phyloP scores from a whole-genome alignment of 2,113 vertebrate genomes.

The Silurus glanis region DNA sequence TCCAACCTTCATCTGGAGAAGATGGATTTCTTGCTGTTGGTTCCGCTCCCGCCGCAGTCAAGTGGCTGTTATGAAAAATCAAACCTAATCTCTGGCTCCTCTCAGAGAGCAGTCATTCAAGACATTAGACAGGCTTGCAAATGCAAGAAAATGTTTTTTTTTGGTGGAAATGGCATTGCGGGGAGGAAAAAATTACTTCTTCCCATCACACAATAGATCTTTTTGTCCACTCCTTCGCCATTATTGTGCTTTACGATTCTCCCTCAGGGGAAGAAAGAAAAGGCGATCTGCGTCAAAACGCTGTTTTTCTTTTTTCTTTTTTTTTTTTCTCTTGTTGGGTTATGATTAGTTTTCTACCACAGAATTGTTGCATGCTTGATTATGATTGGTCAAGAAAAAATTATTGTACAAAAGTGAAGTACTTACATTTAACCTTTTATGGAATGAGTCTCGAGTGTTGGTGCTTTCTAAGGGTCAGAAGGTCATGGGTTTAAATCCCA shows the following conservation, averaged over 20 bases:
- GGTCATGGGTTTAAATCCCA: background rate
- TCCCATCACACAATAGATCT: conserved; percentile 44
- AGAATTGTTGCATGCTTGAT: background rate
- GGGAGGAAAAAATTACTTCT: conserved; percentile 37
- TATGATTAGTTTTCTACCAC: background rate
- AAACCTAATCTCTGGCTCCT: conserved; percentile 59
- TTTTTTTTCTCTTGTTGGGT: background rate
- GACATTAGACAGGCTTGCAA: conserved; percentile 52
- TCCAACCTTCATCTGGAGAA: conserved; percentile 32
- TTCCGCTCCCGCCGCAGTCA: conserved; percentile 64
- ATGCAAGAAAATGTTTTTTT: conserved; percentile 50
- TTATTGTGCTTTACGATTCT: conserved; percentile 23
- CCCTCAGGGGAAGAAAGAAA: conserved; percentile 18
- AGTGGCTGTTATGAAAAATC: conserved; percentile 65
- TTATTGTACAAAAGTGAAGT: too few species aligned
- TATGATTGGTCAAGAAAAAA: background rate
- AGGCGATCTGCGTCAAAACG: background rate
- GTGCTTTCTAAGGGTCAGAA: background rate
- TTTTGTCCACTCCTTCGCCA: conserved; percentile 27
- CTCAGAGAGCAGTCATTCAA: conserved; percentile 67
- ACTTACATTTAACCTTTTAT: background rate
- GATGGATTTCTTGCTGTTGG: conserved; percentile 65
- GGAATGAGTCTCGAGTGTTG: background rate
- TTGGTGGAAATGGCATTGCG: conserved; percentile 40
- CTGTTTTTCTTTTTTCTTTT: background rate